Base-by-base conservation (phyloP, 2,888 invertebrate genomes). In the Drosophila macrospina region DNA sequence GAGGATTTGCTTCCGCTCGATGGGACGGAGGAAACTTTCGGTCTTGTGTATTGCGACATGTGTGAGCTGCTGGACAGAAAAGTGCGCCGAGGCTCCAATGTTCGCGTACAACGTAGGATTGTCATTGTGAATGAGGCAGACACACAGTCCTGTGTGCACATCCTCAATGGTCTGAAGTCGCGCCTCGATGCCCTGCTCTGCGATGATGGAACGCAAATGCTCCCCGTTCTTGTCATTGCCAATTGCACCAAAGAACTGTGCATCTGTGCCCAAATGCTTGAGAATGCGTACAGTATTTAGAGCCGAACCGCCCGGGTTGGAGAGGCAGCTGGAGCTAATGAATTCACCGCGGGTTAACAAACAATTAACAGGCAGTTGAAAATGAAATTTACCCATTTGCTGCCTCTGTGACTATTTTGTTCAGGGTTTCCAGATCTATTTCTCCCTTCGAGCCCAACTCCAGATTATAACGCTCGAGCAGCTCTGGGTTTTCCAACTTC, bases 21-120 rank as follows among this genome's bases (percentile, higher is more conserved):
- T 73, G 44, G 89, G 90, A n/a, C 91, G 84, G 24, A 91, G 45
- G 10, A 90, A 88, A 4, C 36, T 71, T 16, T 74, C 54, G 0
- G 79, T 79, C 4, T 82, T 78, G 20, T 73, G 64, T 15, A 65
- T 34, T 57, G 87, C 85, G 5, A 65, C 64, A 0, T 69, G 69
- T 72, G 80, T 86, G 10, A 93, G 87, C 73, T 90, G 90, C 13
- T 90, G 84, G 28, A 91, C 70, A 11, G 90, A 89, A 78, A 93
- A 92, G 61, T 91, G 86, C 59, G 90, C 90, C 1, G 94, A 94
- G 5, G 94, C 94, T 1, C 94, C 94, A 60, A 94, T 91, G 77
- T 93, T 92, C 1, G 94, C 94, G 41, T 93, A 92, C 8, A 94
- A 83, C 0, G 93, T 93, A 24, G 94, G 92, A 45, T 91, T 90